These are phyloP conservation scores for Aphodius sticticus DNA, from an alignment of 2,888 invertebrate genomes.

Conservation along the genomic window DNA sequence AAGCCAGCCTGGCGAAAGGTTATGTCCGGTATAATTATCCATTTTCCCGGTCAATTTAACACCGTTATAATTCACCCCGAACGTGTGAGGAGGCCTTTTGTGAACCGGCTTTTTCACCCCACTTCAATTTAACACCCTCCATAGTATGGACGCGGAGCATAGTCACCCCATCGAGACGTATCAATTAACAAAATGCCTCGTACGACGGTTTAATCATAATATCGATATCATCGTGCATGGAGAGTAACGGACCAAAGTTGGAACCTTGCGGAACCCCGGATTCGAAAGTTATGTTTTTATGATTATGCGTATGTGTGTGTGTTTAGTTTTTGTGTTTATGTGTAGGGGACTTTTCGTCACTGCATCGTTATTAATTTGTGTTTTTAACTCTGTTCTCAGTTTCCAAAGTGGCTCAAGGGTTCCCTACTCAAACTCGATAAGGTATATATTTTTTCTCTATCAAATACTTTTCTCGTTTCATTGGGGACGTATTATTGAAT, in stretches of 20 bases:
- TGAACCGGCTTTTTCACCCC: slow-evolving; percentile 23
- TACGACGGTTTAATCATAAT: neutral
- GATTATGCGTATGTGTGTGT: no score
- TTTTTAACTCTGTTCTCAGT: slow-evolving; percentile 36
- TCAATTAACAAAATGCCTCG: neutral
- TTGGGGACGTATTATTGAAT: neutral
- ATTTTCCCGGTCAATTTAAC: slow-evolving; percentile 43
- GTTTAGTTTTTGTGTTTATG: neutral
- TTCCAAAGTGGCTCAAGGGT: slow-evolving; percentile 36
- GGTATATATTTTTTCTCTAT: slow-evolving; percentile 31
- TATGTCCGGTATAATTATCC: slow-evolving; percentile 41
- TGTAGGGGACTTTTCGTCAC: slow-evolving; percentile 23
- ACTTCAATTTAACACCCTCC: slow-evolving; percentile 29
- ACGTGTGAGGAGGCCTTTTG: slow-evolving; percentile 34
- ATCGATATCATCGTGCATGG: no score
- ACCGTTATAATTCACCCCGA: slow-evolving; percentile 42
- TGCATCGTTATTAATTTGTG: slow-evolving; percentile 4
- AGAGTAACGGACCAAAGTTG: neutral
- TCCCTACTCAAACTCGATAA: slow-evolving; percentile 36
- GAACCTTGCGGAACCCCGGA: neutral
- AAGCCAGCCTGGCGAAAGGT: slow-evolving; percentile 33
- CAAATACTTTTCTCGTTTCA: neutral
- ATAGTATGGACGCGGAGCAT: slow-evolving; percentile 8
- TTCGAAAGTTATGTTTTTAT: neutral
- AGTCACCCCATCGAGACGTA: slow-evolving; percentile 21